A percentile compares a stretch with the other conserved stretches of the same genome.
Evolutionary conservation across 2,113 vertebrate genomes (phyloP).

Genomic region (Ictidomys tridecemlineatus): DNA sequence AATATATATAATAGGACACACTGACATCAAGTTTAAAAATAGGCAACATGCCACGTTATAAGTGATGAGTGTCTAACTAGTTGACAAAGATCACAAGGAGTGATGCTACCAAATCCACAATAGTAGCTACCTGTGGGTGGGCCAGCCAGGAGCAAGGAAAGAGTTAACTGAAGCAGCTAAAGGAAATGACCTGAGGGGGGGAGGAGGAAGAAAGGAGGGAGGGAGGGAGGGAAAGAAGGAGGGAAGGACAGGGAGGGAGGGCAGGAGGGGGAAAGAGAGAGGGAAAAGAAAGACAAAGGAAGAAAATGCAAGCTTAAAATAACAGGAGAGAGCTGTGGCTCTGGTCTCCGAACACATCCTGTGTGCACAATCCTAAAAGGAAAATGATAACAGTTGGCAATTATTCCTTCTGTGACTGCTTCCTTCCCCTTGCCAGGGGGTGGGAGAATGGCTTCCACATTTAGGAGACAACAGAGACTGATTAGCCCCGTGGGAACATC

Average conservation of each 20-base stretch:
- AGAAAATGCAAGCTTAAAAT: not conserved
- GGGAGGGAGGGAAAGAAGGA: not conserved
- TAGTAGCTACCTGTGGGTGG: not conserved
- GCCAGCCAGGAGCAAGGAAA: not conserved
- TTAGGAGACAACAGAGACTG: not conserved
- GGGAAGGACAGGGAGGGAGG: no score
- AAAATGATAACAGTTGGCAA: not conserved
- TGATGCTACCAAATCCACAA: not conserved
- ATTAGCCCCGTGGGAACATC: not conserved
- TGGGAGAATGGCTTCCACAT: not conserved
- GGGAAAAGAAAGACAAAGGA: not conserved
- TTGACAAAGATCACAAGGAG: not conserved
- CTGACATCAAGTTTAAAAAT: slow-evolving; percentile 43
- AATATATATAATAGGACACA: slow-evolving; percentile 16
- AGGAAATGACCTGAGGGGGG: no score
- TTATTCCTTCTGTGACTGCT: not conserved
- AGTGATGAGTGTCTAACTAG: slow-evolving; percentile 41
- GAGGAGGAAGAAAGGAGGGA: rapidly evolving
- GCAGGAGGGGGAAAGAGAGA: rapidly evolving
- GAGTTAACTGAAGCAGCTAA: not conserved
- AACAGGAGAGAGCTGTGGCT: slow-evolving; percentile 29
- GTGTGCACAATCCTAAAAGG: not conserved
- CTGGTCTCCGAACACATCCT: not conserved
- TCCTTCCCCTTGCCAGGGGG: not conserved
- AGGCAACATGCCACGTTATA: slow-evolving; percentile 18